Evolutionary conservation across 2,888 invertebrate genomes (phyloP).

Genomic region (Epirrhoe tristata): DNA sequence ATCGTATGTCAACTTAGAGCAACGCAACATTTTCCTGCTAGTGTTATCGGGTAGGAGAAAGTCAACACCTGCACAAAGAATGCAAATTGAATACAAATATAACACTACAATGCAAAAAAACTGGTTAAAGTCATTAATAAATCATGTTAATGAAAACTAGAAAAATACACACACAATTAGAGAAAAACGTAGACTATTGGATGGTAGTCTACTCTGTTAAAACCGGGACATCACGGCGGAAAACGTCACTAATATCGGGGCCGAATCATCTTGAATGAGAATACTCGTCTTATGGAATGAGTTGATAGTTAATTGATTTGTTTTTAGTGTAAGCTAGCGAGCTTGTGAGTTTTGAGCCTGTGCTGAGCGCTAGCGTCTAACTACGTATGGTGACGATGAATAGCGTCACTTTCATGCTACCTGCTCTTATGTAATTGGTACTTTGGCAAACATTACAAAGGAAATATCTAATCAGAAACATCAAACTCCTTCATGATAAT

Average conservation of each 20-base stretch:
- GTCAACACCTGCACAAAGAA: conserved; percentile 84
- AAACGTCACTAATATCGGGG: conserved; percentile 76
- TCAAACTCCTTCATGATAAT: background rate
- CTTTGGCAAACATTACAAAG: conserved; percentile 19
- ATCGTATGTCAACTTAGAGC: conserved; percentile 71
- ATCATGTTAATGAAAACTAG: conserved; percentile 73
- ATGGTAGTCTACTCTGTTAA: conserved; percentile 61
- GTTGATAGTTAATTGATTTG: conserved; percentile 77
- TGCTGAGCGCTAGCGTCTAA: conserved; percentile 61
- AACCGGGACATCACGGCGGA: conserved; percentile 62
- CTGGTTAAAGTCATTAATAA: conserved; percentile 70
- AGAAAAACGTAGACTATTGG: conserved; percentile 63
- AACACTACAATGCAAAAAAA: conserved; percentile 83
- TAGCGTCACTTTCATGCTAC: conserved; percentile 23
- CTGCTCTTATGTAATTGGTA: conserved; percentile 7
- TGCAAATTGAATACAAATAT: conserved; percentile 78
- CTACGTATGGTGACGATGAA: conserved; percentile 58
- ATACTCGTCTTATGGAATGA: conserved; percentile 54
- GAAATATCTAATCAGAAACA: background rate
- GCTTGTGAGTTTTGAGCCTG: conserved; percentile 68
- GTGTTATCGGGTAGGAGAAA: conserved; percentile 83
- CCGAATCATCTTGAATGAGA: conserved; percentile 40
- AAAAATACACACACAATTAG: conserved; percentile 58
- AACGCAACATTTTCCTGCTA: conserved; percentile 85
- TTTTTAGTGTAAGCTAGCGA: conserved; percentile 77